Evolutionary conservation across 2,797 vertebrate genomes (phyloP).

Genomic region (Holocentrus rufus): DNA sequence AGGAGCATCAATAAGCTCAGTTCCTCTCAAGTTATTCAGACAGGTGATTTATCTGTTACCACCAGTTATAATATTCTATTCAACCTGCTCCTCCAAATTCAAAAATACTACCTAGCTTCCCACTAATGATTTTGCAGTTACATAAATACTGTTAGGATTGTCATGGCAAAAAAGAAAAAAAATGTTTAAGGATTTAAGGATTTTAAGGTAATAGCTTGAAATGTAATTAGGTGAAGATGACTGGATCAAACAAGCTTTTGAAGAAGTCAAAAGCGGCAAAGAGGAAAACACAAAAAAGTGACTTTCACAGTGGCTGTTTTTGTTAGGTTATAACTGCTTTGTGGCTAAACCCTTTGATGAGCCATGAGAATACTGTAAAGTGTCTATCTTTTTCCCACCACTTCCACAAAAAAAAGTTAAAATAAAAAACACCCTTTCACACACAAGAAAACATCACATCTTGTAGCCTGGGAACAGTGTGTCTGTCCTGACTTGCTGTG

Average conservation of each 20-base stretch:
- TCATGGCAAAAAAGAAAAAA: constrained; percentile 20
- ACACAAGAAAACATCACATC: constrained; percentile 1
- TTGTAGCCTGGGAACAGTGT: too few species aligned
- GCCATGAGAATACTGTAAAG: background rate
- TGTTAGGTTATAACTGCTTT: constrained; percentile 42
- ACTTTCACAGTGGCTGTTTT: constrained; percentile 58
- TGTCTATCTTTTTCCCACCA: background rate
- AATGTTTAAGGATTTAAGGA: too few species aligned
- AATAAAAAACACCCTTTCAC: background rate
- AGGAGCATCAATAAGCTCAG: background rate
- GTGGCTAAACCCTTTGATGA: constrained; percentile 23
- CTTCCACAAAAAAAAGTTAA: background rate
- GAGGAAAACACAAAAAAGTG: background rate
- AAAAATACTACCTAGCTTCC: background rate
- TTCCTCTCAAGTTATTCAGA: background rate
- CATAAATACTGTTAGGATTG: constrained; percentile 50
- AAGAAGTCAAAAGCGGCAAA: background rate
- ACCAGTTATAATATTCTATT: background rate
- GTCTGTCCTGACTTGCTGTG: too few species aligned
- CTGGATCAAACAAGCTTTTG: background rate
- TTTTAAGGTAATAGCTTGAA: background rate
- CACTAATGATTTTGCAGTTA: background rate
- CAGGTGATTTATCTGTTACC: background rate
- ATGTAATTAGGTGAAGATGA: background rate
- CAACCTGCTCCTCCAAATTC: background rate